Base-by-base conservation (phyloP, 2,113 vertebrate species). In the Cathartes aura region DNA sequence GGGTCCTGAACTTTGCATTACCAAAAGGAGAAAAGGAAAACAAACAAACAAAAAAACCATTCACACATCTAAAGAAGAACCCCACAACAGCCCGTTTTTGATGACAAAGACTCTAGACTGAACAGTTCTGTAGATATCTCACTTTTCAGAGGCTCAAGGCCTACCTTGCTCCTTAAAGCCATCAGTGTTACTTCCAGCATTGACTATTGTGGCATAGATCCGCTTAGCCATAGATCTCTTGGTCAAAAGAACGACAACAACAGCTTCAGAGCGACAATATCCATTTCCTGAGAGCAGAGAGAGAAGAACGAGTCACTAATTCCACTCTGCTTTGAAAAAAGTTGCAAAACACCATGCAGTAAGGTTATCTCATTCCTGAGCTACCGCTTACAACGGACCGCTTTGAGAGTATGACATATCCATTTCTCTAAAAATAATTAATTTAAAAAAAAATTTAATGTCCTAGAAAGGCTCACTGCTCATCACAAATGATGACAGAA, bases 91-190 rank as follows among this genome's bases (percentile, higher is more conserved):
- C 36, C 32, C 1, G 4, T 7, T 79, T 74, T 64, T 56, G 16
- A 85, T 62, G 17, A 7, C 53, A 64, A 78, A 74, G 59, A 47
- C 59, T 48, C 38, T 20, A 48, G 23, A 56, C 40, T 29, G 27
- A 66, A 73, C 30, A 68, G 27, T 48, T 87, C 22, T 27, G 26
- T 26, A 89, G 12, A 16, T 13, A 72, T 53, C 19, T 34, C n/a
- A 62, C 15, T 70, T 83, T 67, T 60, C 78, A 85, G 82, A 67
- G 63, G 55, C 47, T 73, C 16, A n/a, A 78, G 8, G 53, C 95
- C 48, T 82, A 99, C 99, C 99, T 98, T 99, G 99, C 64, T 99
- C 99, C 97, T 99, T 99, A 97, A 95, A 99, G 73, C 99, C 99
- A 26, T 99, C 99, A 2, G 99, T 99, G 98, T 99, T 99, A 97